Evolutionary conservation across 2,797 vertebrate species (phyloP).

Genomic region (Darevskia mixta): DNA sequence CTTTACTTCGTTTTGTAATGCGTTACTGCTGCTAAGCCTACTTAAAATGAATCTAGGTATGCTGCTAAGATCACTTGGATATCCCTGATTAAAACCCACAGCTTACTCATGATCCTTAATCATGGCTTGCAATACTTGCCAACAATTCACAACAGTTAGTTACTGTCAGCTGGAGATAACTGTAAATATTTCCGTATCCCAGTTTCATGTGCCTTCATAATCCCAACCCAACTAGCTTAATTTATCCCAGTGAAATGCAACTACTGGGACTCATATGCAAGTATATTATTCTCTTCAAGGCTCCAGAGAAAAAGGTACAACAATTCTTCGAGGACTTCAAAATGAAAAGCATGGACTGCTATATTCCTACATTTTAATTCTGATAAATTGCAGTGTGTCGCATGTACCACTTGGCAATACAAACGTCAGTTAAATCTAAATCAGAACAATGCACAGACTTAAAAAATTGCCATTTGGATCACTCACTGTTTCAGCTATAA

Average conservation of each 20-base stretch:
- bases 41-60: background rate
- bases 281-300: background rate
- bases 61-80: background rate
- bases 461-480: slow-evolving; percentile 59
- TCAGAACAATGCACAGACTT: slow-evolving; percentile 47
- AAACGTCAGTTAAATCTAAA: slow-evolving; percentile 48
- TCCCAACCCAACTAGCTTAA: slow-evolving; percentile 18
- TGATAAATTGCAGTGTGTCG: background rate
- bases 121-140: background rate
- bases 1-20: background rate
- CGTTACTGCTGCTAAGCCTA: background rate
- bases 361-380: slow-evolving; percentile 19
- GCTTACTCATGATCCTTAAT: background rate
- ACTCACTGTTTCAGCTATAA: slow-evolving; percentile 64
- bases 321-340: background rate
- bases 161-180: background rate
- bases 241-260: slow-evolving; percentile 1
- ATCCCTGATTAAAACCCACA: background rate
- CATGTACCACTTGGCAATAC: background rate
- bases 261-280: background rate
- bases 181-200: background rate
- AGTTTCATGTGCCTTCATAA: rapidly evolving
- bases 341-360: background rate
- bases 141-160: slow-evolving; percentile 10
- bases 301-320: background rate